These are phyloP conservation scores for Drosophila longiperda DNA, from an alignment of 2,888 invertebrate genomes.

Conservation along the genomic window DNA sequence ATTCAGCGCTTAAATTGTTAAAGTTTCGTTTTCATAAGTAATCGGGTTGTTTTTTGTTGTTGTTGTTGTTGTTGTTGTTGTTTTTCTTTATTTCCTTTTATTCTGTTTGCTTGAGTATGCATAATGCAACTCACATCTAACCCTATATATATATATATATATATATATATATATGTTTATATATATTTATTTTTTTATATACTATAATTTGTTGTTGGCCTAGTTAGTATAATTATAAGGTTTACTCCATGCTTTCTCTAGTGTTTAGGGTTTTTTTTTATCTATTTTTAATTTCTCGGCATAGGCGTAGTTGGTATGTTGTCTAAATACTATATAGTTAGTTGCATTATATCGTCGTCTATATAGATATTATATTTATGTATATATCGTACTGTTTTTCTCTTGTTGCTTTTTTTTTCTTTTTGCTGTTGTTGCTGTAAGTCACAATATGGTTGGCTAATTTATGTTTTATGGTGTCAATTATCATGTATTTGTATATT, in stretches of 20 bases:
- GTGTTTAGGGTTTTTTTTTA: slow-evolving; percentile 10
- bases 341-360: slow-evolving; percentile 57
- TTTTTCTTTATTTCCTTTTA: neutral
- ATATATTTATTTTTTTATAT: slow-evolving; percentile 26
- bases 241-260: slow-evolving; percentile 51
- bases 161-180: slow-evolving; percentile 26
- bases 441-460: slow-evolving; percentile 79
- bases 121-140: slow-evolving; percentile 8
- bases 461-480: slow-evolving; percentile 50
- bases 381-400: slow-evolving; percentile 31
- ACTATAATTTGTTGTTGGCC: slow-evolving; percentile 72
- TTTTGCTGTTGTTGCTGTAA: slow-evolving; percentile 57
- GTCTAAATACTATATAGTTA: slow-evolving; percentile 56
- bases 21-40: slow-evolving; percentile 45
- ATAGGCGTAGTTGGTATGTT: slow-evolving; percentile 64
- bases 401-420: slow-evolving; percentile 39
- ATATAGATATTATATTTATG: slow-evolving; percentile 26
- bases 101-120: slow-evolving; percentile 6
- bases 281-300: slow-evolving; percentile 23
- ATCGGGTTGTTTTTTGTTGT: slow-evolving; percentile 24
- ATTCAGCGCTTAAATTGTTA: slow-evolving; percentile 53
- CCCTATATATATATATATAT: slow-evolving; percentile 11
- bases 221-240: slow-evolving; percentile 60
- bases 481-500: slow-evolving; percentile 39
- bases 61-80: neutral